Evolutionary conservation across 2,797 vertebrate species (phyloP), one percentile per base, ranked within the genome.

Genomic region (Tapirus indicus): DNA sequence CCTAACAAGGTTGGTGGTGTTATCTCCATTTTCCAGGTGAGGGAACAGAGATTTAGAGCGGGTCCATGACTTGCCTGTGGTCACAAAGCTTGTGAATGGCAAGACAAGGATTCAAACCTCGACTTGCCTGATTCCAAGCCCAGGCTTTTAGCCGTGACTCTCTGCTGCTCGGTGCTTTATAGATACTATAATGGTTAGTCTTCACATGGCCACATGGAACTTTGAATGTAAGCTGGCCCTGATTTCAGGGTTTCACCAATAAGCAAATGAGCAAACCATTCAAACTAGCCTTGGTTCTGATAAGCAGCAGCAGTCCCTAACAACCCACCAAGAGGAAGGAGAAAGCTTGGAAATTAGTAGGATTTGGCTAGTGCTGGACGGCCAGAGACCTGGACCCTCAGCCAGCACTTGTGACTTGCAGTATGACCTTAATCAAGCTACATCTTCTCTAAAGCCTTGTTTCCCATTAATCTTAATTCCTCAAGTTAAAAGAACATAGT

Each of bases 131-230:
- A 71, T 4, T 35, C 71, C 3, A 18, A 35, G 32, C 18, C 64
- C 44, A 71, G 78, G 60, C 29, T 71, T 7, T 16, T 2, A 27
- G 68, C 5, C n/a, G 18, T 5, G 12, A 2, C 3, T 52, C 41
- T 44, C 20, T 14, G 18, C 87, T 18, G 44, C 66, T 27, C 0
- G 0, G 64, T 12, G 38, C 69, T 54, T 60, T 83, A 27, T 1
- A 5, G 5, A 4, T 1, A 7, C 21, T 6, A 5, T 20, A 20
- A 27, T 1, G 6, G 58, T 32, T 25, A 0, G 4, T 5, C 49
- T 56, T 47, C 75, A 32, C 1, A 0, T 0, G 80, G 85, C 44
- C 10, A 11, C 1, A 16, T 3, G 49, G 64, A 60, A 13, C 68
- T 79, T 83, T 32, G 35, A 41, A 18, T 38, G 35, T 3, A 32